Conservation (phyloP, 2,797 vertebrate species). For the Rhadinocentrus ornatus region DNA sequence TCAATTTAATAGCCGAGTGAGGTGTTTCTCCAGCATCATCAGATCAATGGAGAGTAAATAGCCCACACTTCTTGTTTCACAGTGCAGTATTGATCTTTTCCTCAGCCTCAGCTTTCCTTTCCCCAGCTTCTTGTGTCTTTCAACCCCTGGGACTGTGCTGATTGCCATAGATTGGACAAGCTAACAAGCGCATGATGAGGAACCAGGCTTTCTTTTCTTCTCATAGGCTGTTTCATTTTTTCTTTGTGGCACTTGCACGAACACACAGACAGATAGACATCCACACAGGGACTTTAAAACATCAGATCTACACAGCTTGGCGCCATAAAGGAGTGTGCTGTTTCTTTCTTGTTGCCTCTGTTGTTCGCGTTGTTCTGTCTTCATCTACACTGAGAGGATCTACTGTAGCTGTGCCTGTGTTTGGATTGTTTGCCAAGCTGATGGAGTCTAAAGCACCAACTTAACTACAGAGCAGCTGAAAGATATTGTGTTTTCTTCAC, state of each 20-base stretch:
- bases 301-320: slow-evolving; percentile 80
- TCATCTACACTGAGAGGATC: slow-evolving; percentile 75
- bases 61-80: slow-evolving; percentile 99
- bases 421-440: slow-evolving; percentile 69
- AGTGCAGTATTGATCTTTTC: slow-evolving; percentile 98
- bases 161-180: slow-evolving; percentile 99
- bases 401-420: slow-evolving; percentile 64
- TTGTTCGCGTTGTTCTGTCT: slow-evolving; percentile 71
- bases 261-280: slow-evolving; percentile 82
- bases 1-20: slow-evolving; percentile 98
- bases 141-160: slow-evolving; percentile 96
- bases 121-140: slow-evolving; percentile 92
- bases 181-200: slow-evolving; percentile 99
- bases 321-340: slow-evolving; percentile 82
- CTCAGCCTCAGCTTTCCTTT: slow-evolving; percentile 95
- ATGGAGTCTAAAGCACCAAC: slow-evolving; percentile 72
- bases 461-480: slow-evolving; percentile 62
- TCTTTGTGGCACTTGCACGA: slow-evolving; percentile 84
- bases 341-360: slow-evolving; percentile 76
- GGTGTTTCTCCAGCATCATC: slow-evolving; percentile 99
- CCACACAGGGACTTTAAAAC: slow-evolving; percentile 79
- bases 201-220: slow-evolving; percentile 87
- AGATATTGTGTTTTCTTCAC: slow-evolving; percentile 70
- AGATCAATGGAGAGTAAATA: slow-evolving; percentile 99
- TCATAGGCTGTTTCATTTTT: slow-evolving; percentile 83